Conservation (phyloP, 2,888 invertebrate genomes). For the Nebria brevicollis region DNA sequence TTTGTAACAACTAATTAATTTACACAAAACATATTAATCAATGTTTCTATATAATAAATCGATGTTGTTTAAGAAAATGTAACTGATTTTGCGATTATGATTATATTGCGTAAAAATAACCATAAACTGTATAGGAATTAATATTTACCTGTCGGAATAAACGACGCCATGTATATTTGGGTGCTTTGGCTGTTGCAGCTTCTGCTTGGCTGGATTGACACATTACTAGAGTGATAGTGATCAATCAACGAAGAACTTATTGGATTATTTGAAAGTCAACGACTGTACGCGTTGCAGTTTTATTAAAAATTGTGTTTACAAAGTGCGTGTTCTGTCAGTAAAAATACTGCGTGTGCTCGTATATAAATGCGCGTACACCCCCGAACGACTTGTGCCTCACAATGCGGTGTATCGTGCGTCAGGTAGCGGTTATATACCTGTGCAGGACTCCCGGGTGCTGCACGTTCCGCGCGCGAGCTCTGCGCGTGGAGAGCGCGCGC, state of each 20-base stretch:
- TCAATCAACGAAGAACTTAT: not conserved
- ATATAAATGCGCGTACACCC: conserved; percentile 8
- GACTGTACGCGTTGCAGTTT: not conserved
- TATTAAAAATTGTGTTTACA: not conserved
- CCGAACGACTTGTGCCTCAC: conserved; percentile 20
- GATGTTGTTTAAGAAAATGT: no score
- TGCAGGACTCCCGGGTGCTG: conserved; percentile 7
- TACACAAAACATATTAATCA: not conserved
- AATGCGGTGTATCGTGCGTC: conserved; percentile 22
- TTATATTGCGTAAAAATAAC: no score
- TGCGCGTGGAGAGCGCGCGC: conserved; percentile 33
- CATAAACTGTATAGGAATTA: not conserved
- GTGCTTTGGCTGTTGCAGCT: conserved; percentile 57
- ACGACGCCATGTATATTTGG: conserved; percentile 69
- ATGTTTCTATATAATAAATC: not conserved
- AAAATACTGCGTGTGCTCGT: conserved; percentile 1
- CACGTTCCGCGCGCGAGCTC: conserved; percentile 36
- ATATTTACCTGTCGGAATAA: conserved; percentile 68
- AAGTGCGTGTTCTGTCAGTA: not conserved
- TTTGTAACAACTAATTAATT: not conserved
- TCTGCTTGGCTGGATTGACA: conserved; percentile 67
- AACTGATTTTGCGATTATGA: no score
- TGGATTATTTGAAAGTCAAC: not conserved
- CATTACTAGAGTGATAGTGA: conserved; percentile 58
- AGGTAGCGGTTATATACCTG: conserved; percentile 46